Base-by-base conservation (phyloP, 2,888 invertebrate species). In the Dynastes hyllus region DNA sequence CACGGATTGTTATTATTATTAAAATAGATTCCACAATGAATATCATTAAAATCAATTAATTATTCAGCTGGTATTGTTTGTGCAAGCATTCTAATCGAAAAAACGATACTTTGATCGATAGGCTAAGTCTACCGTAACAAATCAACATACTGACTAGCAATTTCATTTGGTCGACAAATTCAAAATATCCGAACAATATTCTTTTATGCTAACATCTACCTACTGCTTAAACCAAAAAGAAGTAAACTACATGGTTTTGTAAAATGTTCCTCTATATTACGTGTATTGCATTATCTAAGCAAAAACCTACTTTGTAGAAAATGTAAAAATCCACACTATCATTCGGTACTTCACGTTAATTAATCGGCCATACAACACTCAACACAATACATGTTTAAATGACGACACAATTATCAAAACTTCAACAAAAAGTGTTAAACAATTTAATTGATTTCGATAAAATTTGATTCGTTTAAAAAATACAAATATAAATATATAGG, bases 401-500 rank as follows among this genome's bases (percentile, higher is more conserved):
- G 8, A 22, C n/a, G n/a, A 6, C n/a, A 55, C n/a, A 55, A 55
- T 16, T 55, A 16, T 55, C 55, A 63, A 63, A 63, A 69, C 51
- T 11, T 51, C 13, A 51, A 69, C n/a, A 69, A 51, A 51, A 1
- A 6, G 51, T 29, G 9, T 29, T 11, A 63, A 63, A 22, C 13
- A 32, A 27, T 63, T 69, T n/a, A 69, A 69, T 51, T 29, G 27
- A 69, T 69, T 50, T 69, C 45, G 69, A 69, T 69, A 69, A 51
- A 69, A 51, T 51, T 51, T 69, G 22, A 11, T 51, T 40, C 66
- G 11, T 61, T 75, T 75, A 45, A 75, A 75, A 61, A 22, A 9
- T 71, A 73, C 11, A 50, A 22, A 22, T 61, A 75, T 75, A 75
- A 75, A 75, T 75, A 63, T 75, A 73, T 32, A 75, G 16, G 51